These are phyloP conservation scores for Serilophus lunatus DNA, from an alignment of 2,113 vertebrate genomes.

Conservation along the genomic window DNA sequence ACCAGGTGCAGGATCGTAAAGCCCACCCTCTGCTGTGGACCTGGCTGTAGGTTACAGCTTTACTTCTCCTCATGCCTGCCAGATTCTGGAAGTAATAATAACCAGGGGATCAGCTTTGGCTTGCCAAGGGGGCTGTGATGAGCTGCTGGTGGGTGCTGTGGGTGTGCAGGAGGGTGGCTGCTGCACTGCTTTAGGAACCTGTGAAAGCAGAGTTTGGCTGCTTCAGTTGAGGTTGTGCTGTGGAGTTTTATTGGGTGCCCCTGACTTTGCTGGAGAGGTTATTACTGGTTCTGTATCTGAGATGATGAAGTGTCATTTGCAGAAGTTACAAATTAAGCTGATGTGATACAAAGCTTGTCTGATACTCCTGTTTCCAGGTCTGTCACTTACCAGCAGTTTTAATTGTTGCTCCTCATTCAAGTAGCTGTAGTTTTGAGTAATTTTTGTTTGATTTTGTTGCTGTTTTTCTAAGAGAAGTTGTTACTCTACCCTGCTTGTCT, in stretches of 20 bases:
- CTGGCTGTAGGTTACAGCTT: neutral
- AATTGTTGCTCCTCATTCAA: neutral
- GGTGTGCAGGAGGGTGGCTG: neutral
- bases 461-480: neutral
- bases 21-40: neutral
- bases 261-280: neutral
- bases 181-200: neutral
- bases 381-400: neutral
- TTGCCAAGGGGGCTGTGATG: neutral
- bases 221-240: neutral
- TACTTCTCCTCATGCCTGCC: neutral
- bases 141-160: neutral
- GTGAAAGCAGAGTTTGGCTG: neutral
- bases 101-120: neutral
- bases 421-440: neutral
- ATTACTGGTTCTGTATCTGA: neutral
- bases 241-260: neutral
- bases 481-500: neutral
- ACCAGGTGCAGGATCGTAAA: neutral
- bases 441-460: neutral
- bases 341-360: neutral
- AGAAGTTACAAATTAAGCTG: neutral
- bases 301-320: neutral
- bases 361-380: neutral
- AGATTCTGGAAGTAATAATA: neutral